Evolutionary conservation across 2,113 vertebrate genomes (phyloP).

Genomic region (Ammodramus savannarum): DNA sequence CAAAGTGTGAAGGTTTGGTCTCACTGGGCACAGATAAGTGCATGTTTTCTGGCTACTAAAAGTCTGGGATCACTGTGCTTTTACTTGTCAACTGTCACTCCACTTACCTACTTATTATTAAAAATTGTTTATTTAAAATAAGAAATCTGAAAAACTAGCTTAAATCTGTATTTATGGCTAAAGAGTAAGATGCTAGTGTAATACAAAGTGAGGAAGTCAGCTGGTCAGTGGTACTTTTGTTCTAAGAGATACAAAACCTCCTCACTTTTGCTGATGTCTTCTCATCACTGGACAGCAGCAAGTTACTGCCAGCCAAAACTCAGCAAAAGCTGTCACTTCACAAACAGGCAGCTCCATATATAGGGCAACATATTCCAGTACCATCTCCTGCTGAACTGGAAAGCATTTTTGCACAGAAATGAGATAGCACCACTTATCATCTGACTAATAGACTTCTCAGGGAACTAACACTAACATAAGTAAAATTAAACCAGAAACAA

Average conservation of each 20-base stretch:
- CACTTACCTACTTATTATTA: not conserved
- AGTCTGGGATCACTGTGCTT: not conserved
- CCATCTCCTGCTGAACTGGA: not conserved
- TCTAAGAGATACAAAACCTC: not conserved
- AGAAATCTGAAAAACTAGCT: not conserved
- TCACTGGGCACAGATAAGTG: not conserved
- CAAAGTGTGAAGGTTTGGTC: not conserved
- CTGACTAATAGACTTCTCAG: not conserved
- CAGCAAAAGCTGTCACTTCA: not conserved
- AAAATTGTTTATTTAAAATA: not conserved
- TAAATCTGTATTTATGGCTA: not conserved
- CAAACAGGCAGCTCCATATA: not conserved
- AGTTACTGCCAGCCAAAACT: not conserved
- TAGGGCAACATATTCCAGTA: not conserved
- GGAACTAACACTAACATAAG: not conserved
- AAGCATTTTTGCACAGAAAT: not conserved
- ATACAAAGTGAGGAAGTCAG: not conserved
- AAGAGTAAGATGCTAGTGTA: not conserved
- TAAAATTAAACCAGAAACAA: not conserved
- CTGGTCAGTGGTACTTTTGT: not conserved
- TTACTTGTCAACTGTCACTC: not conserved
- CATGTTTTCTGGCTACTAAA: not conserved
- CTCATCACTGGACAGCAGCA: not conserved
- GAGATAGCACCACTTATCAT: not conserved
- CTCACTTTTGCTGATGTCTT: not conserved